These are phyloP conservation scores for Syrmaticus mikado DNA, from an alignment of 2,113 vertebrate species.

Conservation along the genomic window DNA sequence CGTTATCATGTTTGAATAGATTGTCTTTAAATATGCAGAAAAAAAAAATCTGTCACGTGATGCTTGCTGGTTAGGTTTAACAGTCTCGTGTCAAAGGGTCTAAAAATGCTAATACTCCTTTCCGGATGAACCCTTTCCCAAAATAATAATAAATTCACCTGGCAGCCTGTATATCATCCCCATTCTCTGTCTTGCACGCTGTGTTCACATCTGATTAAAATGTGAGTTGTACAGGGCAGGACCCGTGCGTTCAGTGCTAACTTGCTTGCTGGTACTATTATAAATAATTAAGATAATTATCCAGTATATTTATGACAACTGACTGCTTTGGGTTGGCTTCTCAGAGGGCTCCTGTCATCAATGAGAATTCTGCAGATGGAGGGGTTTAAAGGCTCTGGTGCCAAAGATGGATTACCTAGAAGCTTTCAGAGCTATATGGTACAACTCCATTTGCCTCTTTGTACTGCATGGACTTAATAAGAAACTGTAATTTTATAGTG, in stretches of 20 bases:
- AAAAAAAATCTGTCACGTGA: background rate
- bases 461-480: conserved; percentile 38
- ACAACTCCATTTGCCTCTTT: conserved; percentile 26
- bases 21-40: background rate
- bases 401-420: conserved; percentile 53
- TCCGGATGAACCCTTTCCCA: background rate
- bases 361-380: conserved; percentile 56
- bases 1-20: background rate
- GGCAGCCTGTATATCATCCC: conserved; percentile 25
- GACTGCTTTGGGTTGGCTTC: conserved; percentile 46
- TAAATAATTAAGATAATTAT: conserved; percentile 71
- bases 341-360: conserved; percentile 48
- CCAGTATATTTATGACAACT: conserved; percentile 46
- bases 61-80: background rate
- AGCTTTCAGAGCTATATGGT: conserved; percentile 54
- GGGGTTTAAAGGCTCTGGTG: background rate
- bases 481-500: conserved; percentile 40
- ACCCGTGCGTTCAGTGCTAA: background rate
- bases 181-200: background rate
- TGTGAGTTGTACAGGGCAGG: conserved; percentile 50
- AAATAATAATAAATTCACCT: conserved; percentile 51
- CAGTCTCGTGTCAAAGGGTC: background rate
- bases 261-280: conserved; percentile 58
- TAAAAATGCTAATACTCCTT: background rate
- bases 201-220: conserved; percentile 25